phyloP scores from a whole-genome alignment of 2,888 invertebrate species.

The Drosophila mercatorum region DNA sequence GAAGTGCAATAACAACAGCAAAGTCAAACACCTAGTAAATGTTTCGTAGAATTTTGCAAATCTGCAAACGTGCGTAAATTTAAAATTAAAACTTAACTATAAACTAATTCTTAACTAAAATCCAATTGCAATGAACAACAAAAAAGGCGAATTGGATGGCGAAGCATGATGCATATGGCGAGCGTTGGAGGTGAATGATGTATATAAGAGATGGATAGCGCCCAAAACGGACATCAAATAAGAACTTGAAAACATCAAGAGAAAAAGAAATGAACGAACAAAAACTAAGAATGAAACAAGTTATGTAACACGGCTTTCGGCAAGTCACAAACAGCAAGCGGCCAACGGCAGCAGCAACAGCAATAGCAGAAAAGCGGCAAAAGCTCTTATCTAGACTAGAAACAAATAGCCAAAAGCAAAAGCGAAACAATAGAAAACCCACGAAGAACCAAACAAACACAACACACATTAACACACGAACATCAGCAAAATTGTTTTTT shows the following conservation, averaged over 20 bases:
- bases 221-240: constrained; percentile 24
- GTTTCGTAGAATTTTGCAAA: constrained; percentile 51
- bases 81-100: constrained; percentile 41
- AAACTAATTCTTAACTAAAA: constrained; percentile 42
- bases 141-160: constrained; percentile 4
- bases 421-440: neutral
- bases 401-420: neutral
- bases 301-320: constrained; percentile 57
- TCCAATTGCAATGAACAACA: constrained; percentile 13
- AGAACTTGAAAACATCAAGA: constrained; percentile 6
- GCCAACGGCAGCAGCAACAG: neutral
- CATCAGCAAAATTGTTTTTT: constrained; percentile 32
- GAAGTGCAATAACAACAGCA: constrained; percentile 24
- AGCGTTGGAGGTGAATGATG: constrained; percentile 39
- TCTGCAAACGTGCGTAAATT: constrained; percentile 41
- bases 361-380: neutral
- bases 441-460: neutral
- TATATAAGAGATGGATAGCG: constrained; percentile 38
- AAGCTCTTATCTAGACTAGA: neutral
- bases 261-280: constrained; percentile 13
- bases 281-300: constrained; percentile 26
- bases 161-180: constrained; percentile 7
- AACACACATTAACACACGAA: neutral
- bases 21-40: constrained; percentile 33
- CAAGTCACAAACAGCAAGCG: constrained; percentile 24